phyloP scores from a whole-genome alignment of 2,888 invertebrate genomes.

The Phortica okadai region DNA sequence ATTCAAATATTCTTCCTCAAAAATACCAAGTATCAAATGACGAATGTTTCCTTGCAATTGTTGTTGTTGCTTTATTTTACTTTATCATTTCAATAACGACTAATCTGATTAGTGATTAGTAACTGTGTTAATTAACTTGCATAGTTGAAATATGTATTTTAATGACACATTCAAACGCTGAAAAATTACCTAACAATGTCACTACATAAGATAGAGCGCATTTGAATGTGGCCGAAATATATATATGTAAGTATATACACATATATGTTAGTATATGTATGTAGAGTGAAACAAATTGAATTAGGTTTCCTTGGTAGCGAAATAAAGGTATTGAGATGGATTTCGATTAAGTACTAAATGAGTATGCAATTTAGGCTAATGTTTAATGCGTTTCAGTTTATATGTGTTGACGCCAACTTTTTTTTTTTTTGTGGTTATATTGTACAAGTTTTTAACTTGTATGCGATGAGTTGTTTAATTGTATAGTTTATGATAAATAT shows the following conservation, averaged over 20 bases:
- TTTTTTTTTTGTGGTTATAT: too few species aligned
- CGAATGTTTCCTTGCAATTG: conserved; percentile 35
- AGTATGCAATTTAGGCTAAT: background rate
- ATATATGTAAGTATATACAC: background rate
- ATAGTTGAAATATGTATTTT: background rate
- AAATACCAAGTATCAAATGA: conserved; percentile 72
- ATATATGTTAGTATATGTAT: conserved; percentile 1
- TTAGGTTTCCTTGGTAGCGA: conserved; percentile 53
- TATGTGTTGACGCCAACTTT: too few species aligned
- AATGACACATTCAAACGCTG: too few species aligned
- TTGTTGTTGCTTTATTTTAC: background rate
- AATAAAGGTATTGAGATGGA: conserved; percentile 61
- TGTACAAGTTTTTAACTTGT: background rate
- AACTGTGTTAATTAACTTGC: background rate
- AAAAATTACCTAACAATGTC: too few species aligned
- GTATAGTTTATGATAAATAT: conserved; percentile 6
- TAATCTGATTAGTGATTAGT: too few species aligned
- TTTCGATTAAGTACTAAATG: conserved; percentile 41
- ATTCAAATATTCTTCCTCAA: conserved; percentile 51
- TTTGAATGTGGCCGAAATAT: conserved; percentile 6
- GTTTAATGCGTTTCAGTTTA: background rate
- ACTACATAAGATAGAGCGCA: too few species aligned
- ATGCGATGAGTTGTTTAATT: conserved; percentile 14
- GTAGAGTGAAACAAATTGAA: background rate
- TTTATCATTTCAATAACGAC: too few species aligned